Percentiles rank a stretch among this genome's conserved stretches.
Conservation (phyloP, 2,113 vertebrate species). For the Coregonus clupeaformis region DNA sequence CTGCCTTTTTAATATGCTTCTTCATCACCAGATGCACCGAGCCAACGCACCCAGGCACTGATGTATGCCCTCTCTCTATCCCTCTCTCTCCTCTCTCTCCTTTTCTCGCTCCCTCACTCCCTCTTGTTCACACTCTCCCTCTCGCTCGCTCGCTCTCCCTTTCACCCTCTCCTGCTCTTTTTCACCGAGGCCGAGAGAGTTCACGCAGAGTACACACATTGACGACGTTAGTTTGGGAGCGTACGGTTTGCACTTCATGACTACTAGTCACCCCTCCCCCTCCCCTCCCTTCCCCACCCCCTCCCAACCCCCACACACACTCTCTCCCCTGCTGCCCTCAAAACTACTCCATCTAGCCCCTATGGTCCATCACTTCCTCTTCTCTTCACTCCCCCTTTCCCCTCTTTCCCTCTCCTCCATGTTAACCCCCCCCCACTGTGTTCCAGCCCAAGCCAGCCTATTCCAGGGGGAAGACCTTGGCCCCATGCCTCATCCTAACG, state of each 20-base stretch:
- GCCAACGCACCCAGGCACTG: not conserved
- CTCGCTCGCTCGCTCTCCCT: not conserved
- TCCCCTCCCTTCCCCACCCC: not conserved
- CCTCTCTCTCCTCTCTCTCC: not conserved
- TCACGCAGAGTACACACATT: conserved; percentile 2
- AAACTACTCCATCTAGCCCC: not conserved
- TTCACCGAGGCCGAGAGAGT: not conserved
- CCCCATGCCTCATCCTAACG: not conserved
- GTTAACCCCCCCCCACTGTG: not conserved
- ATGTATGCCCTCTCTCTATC: not conserved
- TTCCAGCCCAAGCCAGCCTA: too few relatives aligned
- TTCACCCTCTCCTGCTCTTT: not conserved
- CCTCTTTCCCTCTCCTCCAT: not conserved
- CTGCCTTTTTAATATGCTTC: conserved; percentile 1
- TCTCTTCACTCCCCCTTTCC: not conserved
- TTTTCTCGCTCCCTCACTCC: not conserved
- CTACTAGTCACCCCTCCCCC: not conserved
- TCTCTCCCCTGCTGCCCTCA: not conserved
- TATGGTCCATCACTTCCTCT: not conserved
- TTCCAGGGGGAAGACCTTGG: too few relatives aligned
- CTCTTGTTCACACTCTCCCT: not conserved
- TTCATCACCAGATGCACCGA: not conserved
- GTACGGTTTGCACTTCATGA: not conserved
- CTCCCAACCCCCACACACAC: not conserved
- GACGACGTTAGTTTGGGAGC: not conserved